Conservation (phyloP, 2,888 invertebrate genomes). For the Micoletzkya japonica region DNA sequence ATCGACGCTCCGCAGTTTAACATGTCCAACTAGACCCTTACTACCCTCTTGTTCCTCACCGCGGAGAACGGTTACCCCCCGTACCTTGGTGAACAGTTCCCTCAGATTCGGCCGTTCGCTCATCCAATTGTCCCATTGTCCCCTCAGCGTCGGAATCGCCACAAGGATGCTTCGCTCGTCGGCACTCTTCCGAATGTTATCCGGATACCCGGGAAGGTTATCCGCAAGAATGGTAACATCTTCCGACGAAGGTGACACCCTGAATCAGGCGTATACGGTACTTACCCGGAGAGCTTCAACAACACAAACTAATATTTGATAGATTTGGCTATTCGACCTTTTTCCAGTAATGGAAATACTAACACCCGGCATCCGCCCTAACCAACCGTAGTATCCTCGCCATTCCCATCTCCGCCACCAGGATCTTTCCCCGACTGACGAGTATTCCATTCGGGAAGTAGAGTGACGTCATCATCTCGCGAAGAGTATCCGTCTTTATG, state of each 20-base stretch:
- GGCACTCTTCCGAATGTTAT: constrained; percentile 39
- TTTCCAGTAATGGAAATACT: not conserved
- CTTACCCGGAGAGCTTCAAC: not conserved
- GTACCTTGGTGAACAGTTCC: constrained; percentile 39
- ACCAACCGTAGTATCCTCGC: constrained; percentile 37
- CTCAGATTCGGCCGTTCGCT: constrained; percentile 34
- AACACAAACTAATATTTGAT: not conserved
- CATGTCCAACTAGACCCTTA: no score
- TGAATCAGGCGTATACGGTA: constrained; percentile 6
- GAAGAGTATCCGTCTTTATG: constrained; percentile 34
- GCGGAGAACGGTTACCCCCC: no score
- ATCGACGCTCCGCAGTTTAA: no score
- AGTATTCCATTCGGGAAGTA: constrained; percentile 50
- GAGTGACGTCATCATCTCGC: constrained; percentile 36
- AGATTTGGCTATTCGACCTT: not conserved
- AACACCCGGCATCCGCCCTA: not conserved
- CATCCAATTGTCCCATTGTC: constrained; percentile 31
- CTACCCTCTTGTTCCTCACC: not conserved
- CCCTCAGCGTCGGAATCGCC: constrained; percentile 2
- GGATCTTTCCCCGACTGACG: constrained; percentile 30
- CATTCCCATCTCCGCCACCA: constrained; percentile 45
- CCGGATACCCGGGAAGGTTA: constrained; percentile 48
- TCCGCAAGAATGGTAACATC: constrained; percentile 36
- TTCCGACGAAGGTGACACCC: constrained; percentile 34
- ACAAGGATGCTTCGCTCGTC: constrained; percentile 26